Evolutionary conservation across 2,797 vertebrate genomes (phyloP).

Genomic region (Gadopsis bispinosus): DNA sequence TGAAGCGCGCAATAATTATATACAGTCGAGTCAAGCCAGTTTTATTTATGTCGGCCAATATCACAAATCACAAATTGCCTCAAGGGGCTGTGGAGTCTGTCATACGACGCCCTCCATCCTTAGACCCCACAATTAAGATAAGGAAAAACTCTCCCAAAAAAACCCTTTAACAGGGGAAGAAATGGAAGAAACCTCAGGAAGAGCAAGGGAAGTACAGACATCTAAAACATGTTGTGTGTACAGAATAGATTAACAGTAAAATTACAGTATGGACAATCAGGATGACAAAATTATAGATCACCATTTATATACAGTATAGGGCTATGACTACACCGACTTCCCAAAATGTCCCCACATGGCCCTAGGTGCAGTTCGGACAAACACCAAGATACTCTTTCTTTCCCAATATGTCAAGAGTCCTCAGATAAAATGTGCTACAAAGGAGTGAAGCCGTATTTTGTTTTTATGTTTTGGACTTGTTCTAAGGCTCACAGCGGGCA

Average conservation of each 20-base stretch:
- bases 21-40: background rate
- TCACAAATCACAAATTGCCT: background rate
- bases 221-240: background rate
- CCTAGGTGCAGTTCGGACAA: slow-evolving; percentile 19
- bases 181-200: background rate
- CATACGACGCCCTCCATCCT: background rate
- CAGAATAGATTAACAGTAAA: background rate
- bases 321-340: too few species aligned
- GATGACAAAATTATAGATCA: background rate
- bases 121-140: background rate
- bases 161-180: background rate
- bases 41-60: background rate
- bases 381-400: slow-evolving; percentile 21
- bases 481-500: slow-evolving; percentile 13
- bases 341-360: background rate
- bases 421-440: background rate
- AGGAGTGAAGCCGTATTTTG: background rate
- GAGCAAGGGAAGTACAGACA: background rate
- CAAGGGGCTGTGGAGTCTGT: background rate
- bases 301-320: background rate
- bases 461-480: slow-evolving; percentile 10
- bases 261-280: background rate
- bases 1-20: slow-evolving; percentile 10
- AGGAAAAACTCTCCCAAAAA: background rate
- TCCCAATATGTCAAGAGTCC: slow-evolving; percentile 21